Evolutionary conservation across 2,797 vertebrate species (phyloP).

Genomic region (Periophthalmus magnuspinnatus): DNA sequence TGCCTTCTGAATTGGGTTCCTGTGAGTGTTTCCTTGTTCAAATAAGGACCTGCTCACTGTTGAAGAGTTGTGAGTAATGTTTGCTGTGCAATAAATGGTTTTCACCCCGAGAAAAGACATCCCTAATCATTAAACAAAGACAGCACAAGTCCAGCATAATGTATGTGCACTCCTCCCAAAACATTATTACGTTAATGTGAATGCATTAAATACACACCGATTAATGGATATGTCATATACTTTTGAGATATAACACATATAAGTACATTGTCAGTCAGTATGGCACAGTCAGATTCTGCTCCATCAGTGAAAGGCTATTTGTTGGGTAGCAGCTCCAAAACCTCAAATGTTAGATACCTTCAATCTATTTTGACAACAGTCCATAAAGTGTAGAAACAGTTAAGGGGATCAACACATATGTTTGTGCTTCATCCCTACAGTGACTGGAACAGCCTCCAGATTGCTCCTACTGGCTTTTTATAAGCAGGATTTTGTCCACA

Average conservation of each 20-base stretch:
- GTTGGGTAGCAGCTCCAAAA: too few species aligned
- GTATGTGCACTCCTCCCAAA: neutral
- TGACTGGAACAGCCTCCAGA: too few species aligned
- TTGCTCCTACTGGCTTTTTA: too few species aligned
- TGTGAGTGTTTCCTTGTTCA: constrained; percentile 59
- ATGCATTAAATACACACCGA: neutral
- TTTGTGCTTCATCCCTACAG: too few species aligned
- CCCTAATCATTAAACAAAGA: constrained; percentile 49
- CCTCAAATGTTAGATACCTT: too few species aligned
- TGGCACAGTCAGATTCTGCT: neutral
- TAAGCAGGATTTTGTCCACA: too few species aligned
- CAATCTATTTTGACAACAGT: too few species aligned
- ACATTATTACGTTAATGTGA: neutral
- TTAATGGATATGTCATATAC: neutral
- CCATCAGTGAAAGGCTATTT: too few species aligned
- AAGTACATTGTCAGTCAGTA: neutral
- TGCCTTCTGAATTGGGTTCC: constrained; percentile 46
- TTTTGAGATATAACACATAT: neutral
- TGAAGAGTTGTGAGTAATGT: constrained; percentile 73
- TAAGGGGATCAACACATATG: too few species aligned
- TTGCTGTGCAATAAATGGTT: constrained; percentile 79
- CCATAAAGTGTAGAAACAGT: too few species aligned
- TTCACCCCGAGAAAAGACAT: constrained; percentile 91
- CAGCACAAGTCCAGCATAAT: constrained; percentile 1
- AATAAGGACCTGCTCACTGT: constrained; percentile 64